Evolutionary conservation across 2,888 invertebrate genomes (phyloP).

Genomic region (Lydus trimaculatus): DNA sequence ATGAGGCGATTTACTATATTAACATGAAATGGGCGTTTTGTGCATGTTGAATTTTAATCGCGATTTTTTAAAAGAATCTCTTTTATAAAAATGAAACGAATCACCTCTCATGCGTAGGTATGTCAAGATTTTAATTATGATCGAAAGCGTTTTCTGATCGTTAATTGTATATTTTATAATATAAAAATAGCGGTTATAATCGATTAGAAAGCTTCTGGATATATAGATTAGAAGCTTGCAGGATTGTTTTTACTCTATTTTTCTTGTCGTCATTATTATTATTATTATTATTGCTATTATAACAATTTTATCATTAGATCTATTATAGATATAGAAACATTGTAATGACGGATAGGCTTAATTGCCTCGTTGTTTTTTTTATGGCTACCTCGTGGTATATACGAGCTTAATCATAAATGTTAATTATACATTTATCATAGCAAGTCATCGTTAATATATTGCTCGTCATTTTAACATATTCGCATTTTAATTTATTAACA

Average conservation of each 20-base stretch:
- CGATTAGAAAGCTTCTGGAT: not conserved
- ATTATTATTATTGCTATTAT: too few species aligned
- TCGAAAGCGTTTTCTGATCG: not conserved
- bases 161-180: not conserved
- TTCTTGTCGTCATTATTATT: not conserved
- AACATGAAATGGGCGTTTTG: conserved; percentile 23
- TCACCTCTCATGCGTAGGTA: not conserved
- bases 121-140: conserved; percentile 3
- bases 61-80: not conserved
- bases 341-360: not conserved
- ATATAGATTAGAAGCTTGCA: not conserved
- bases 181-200: not conserved
- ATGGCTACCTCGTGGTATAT: too few species aligned
- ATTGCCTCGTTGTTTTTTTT: not conserved
- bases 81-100: not conserved
- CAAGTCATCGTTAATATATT: not conserved
- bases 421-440: not conserved
- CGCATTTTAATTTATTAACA: not conserved
- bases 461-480: not conserved
- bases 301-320: too few species aligned
- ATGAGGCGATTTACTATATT: conserved; percentile 21
- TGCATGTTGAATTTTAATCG: conserved; percentile 4
- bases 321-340: not conserved
- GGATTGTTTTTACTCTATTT: not conserved
- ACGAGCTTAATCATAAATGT: not conserved